A percentile compares a stretch with the other conserved stretches of the same genome.
phyloP scores from a whole-genome alignment of 2,113 vertebrate species.

The Tonatia bakeri region DNA sequence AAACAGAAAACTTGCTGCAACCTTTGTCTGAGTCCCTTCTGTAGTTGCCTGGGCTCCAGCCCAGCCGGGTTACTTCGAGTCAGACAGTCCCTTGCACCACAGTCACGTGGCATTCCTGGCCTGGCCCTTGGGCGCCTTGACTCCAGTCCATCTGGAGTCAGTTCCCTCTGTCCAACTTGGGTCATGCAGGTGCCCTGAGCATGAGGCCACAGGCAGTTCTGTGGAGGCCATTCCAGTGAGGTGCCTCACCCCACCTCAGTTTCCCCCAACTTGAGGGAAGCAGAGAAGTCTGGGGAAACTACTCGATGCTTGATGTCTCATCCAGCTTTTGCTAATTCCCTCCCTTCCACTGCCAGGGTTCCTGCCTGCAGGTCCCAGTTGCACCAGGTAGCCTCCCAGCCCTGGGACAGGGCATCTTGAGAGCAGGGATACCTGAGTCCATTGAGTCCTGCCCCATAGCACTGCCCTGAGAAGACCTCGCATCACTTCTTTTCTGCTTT shows the following conservation, averaged over 20 bases:
- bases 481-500: background rate
- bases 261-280: background rate
- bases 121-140: background rate
- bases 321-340: background rate
- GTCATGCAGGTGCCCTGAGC: background rate
- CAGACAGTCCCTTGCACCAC: background rate
- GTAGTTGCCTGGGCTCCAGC: background rate
- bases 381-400: background rate
- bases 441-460: background rate
- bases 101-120: background rate
- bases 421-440: background rate
- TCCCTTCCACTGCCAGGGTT: background rate
- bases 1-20: background rate
- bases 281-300: background rate
- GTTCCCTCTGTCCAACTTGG: background rate
- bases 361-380: background rate
- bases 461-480: background rate
- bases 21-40: background rate
- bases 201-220: background rate
- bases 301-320: background rate
- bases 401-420: background rate
- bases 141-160: background rate
- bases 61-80: background rate
- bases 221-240: background rate
- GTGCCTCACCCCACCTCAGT: background rate